Conservation (phyloP, 2,888 invertebrate species). For the Nomada ruficornis region DNA sequence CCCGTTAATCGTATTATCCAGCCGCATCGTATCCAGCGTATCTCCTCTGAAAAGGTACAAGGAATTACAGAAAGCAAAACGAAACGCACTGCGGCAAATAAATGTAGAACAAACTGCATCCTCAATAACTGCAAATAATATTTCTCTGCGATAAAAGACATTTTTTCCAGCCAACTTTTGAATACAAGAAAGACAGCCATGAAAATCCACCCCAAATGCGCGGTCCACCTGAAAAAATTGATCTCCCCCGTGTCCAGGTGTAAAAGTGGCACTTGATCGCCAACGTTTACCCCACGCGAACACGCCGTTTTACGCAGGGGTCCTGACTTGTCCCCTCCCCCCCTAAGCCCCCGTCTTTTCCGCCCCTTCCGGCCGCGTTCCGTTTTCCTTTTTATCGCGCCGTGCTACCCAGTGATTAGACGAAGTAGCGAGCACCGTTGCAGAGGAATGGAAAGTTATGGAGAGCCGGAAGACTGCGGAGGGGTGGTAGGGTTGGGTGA, state of each 20-base stretch:
- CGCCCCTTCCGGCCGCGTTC: conserved; percentile 31
- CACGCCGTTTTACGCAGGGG: conserved; percentile 29
- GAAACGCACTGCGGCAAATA: too few species aligned
- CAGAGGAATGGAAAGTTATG: conserved; percentile 49
- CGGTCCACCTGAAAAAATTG: background rate
- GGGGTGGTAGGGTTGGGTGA: conserved; percentile 25
- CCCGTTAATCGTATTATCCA: background rate
- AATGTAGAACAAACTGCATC: too few species aligned
- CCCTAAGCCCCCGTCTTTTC: conserved; percentile 4
- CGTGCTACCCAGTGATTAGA: conserved; percentile 62
- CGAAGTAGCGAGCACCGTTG: conserved; percentile 54
- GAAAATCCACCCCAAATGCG: background rate
- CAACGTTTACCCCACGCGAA: background rate
- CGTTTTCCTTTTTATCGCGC: conserved; percentile 53
- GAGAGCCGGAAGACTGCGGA: conserved; percentile 28
- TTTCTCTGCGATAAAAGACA: too few species aligned
- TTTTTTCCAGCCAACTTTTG: too few species aligned
- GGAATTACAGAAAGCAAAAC: too few species aligned
- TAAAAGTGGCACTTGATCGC: conserved; percentile 18
- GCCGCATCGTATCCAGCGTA: too few species aligned
- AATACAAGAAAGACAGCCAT: background rate
- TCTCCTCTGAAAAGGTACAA: too few species aligned
- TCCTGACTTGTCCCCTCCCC: conserved; percentile 24
- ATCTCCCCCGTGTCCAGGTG: background rate
- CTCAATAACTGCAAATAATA: too few species aligned